Evolutionary conservation across 2,797 vertebrate species (phyloP).

Genomic region (Octomys mimax): DNA sequence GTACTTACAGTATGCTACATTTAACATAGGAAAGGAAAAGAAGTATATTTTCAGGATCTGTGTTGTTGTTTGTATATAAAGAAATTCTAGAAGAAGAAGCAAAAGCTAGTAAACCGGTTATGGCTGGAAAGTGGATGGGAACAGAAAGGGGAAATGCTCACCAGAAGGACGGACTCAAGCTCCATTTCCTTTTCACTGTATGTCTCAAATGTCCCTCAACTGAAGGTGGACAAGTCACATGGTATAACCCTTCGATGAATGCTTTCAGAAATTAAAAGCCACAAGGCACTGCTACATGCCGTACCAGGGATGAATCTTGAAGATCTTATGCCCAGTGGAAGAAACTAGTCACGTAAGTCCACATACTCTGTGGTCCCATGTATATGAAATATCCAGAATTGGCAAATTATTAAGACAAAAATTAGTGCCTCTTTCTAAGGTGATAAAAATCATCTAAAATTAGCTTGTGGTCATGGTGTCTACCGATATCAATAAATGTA

Average conservation of each 20-base stretch:
- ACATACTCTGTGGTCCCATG: not conserved
- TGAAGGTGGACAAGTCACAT: not conserved
- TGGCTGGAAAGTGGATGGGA: not conserved
- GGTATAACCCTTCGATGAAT: not conserved
- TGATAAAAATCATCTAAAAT: slow-evolving; percentile 2
- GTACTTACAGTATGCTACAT: too few relatives aligned
- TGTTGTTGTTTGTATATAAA: not conserved
- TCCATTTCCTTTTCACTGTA: not conserved
- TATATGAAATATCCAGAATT: not conserved
- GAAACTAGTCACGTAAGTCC: not conserved
- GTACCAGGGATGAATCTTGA: not conserved
- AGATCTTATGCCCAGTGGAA: not conserved
- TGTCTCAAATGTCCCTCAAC: not conserved
- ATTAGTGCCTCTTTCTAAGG: not conserved
- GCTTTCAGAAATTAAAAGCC: not conserved
- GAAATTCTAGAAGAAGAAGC: not conserved
- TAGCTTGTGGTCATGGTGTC: not conserved
- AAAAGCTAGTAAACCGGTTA: not conserved
- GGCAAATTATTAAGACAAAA: not conserved
- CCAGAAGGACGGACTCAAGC: not conserved
- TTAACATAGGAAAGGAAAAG: not conserved
- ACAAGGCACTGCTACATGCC: not conserved
- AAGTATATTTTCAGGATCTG: not conserved
- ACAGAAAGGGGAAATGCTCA: not conserved
- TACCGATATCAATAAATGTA: not conserved